phyloP scores from a whole-genome alignment of 53 echinoderm and acorn worm species.

The Stichopus horrens region DNA sequence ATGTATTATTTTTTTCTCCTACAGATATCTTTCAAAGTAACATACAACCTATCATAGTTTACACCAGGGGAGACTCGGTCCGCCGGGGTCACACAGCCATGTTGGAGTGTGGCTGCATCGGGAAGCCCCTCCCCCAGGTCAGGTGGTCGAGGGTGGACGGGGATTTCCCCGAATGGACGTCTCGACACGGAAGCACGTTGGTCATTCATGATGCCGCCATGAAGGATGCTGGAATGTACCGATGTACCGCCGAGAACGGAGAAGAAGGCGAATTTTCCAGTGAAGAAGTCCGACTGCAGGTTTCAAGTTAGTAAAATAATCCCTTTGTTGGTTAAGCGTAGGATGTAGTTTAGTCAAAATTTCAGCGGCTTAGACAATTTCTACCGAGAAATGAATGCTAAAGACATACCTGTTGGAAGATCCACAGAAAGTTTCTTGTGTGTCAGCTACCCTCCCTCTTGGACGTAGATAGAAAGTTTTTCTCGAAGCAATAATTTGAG shows the following conservation, averaged over 20 bases:
- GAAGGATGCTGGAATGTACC: constrained; percentile 66
- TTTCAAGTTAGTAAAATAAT: constrained; percentile 67
- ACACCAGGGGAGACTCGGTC: constrained; percentile 57
- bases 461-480: no score
- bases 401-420: no score
- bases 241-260: constrained; percentile 64
- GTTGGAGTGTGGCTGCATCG: constrained; percentile 74
- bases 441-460: no score
- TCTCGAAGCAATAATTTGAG: no score
- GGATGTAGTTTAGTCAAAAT: no score
- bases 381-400: no score
- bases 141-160: constrained; percentile 69
- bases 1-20: no score
- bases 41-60: constrained; percentile 55
- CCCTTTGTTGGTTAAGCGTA: neutral
- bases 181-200: constrained; percentile 59
- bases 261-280: constrained; percentile 28
- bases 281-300: constrained; percentile 66
- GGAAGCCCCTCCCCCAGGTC: constrained; percentile 60
- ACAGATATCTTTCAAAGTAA: constrained; percentile 44
- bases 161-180: constrained; percentile 45
- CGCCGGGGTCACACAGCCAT: constrained; percentile 56
- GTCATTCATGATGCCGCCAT: constrained; percentile 50
- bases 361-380: no score
- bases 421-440: no score